Evolutionary conservation across 2,113 vertebrate species (phyloP).

Genomic region (Hippocampus zosterae): DNA sequence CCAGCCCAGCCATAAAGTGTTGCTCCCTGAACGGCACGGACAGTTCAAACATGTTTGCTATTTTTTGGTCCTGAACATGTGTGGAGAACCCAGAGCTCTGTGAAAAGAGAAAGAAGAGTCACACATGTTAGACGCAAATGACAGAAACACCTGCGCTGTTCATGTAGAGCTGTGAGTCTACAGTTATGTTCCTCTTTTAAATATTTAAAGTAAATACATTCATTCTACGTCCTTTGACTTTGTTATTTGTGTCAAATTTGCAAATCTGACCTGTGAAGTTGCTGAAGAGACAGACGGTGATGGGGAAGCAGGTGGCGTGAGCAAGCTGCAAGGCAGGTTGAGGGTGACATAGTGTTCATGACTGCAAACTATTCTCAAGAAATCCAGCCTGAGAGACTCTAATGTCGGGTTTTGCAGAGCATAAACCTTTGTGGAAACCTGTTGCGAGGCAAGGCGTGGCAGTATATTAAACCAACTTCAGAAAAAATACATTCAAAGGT

Average conservation of each 20-base stretch:
- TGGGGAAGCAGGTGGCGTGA: constrained; percentile 93
- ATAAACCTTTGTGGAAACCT: constrained; percentile 90
- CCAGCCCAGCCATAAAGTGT: constrained; percentile 91
- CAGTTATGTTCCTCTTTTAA: neutral
- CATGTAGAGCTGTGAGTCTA: neutral
- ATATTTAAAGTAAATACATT: neutral
- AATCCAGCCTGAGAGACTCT: constrained; percentile 90
- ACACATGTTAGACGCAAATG: neutral
- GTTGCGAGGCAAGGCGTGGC: neutral
- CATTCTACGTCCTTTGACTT: neutral
- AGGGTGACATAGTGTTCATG: constrained; percentile 98
- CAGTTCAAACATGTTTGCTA: constrained; percentile 98
- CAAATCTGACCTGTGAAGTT: constrained; percentile 85
- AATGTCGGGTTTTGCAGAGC: constrained; percentile 85
- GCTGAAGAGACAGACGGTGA: constrained; percentile 96
- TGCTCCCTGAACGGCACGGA: constrained; percentile 96
- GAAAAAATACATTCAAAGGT: neutral
- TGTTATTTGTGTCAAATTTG: neutral
- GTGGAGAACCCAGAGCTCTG: constrained; percentile 99
- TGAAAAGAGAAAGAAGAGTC: neutral
- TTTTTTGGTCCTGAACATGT: constrained; percentile 96
- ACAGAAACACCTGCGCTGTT: neutral
- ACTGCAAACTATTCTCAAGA: constrained; percentile 91
- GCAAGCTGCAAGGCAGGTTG: constrained; percentile 91
- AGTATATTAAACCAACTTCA: neutral